These are phyloP conservation scores for Chromobotia macracanthus DNA, from an alignment of 2,797 vertebrate species.

Conservation along the genomic window DNA sequence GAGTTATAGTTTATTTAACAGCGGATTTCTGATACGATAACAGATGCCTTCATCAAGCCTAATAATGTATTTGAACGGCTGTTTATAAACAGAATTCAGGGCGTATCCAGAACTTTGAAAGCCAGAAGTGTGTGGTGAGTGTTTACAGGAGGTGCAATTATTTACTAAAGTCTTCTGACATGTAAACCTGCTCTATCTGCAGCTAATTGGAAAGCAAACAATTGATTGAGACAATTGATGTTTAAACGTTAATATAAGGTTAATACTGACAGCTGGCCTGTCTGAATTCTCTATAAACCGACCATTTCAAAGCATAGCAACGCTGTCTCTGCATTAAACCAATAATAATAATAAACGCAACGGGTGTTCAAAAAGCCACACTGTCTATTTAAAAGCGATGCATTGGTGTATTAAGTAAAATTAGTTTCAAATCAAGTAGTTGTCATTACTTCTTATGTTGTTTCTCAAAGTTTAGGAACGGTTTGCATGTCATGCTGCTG, in stretches of 20 bases:
- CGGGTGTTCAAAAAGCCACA: no score
- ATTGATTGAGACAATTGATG: background rate
- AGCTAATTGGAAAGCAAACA: background rate
- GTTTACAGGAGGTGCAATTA: slow-evolving; percentile 10
- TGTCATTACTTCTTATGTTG: no score
- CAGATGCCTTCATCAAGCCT: background rate
- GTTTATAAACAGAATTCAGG: background rate
- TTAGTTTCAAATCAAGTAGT: no score
- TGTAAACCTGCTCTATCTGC: background rate
- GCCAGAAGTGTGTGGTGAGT: slow-evolving; percentile 5
- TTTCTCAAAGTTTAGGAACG: no score
- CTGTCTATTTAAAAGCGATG: no score
- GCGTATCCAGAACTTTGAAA: slow-evolving; percentile 3
- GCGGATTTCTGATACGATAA: no score
- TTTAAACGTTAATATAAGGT: background rate
- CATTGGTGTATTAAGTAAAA: background rate
- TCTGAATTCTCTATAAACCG: background rate
- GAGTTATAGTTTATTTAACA: background rate
- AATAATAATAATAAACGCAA: background rate
- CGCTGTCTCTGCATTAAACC: background rate
- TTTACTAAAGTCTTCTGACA: background rate
- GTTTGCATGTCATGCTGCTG: no score
- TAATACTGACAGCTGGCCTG: background rate
- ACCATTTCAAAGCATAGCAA: background rate
- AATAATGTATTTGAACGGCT: slow-evolving; percentile 7